Evolutionary conservation across 2,797 vertebrate genomes (phyloP).

Genomic region (Syncerus caffer): DNA sequence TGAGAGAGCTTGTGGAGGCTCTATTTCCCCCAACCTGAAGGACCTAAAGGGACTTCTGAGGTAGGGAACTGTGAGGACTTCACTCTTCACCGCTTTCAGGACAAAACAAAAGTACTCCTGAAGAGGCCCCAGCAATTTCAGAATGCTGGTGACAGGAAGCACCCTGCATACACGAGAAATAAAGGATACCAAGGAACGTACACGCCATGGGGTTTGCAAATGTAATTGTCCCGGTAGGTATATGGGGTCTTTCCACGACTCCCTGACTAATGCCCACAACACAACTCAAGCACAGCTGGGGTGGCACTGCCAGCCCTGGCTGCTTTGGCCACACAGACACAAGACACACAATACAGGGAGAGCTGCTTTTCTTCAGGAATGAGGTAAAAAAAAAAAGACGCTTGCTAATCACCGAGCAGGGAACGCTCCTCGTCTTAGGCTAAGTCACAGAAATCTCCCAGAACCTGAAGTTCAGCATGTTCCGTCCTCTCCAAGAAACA

Average conservation of each 20-base stretch:
- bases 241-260: conserved; percentile 72
- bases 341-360: conserved; percentile 68
- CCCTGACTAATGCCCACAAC: conserved; percentile 78
- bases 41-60: neutral
- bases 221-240: conserved; percentile 72
- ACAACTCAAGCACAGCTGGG: conserved; percentile 80
- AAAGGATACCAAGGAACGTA: conserved; percentile 32
- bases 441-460: conserved; percentile 21
- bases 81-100: neutral
- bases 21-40: conserved; percentile 7
- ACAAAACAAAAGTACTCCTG: neutral
- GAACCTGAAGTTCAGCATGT: conserved; percentile 15
- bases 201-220: conserved; percentile 60
- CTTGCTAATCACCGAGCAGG: conserved; percentile 69
- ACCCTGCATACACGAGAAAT: conserved; percentile 49
- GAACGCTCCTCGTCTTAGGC: conserved; percentile 46
- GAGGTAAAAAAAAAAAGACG: conserved; percentile 70
- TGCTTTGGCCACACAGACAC: conserved; percentile 75
- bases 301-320: conserved; percentile 68
- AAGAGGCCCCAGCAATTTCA: conserved; percentile 44
- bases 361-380: conserved; percentile 69
- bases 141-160: conserved; percentile 61
- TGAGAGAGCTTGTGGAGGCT: conserved; percentile 25
- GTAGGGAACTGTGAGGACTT: neutral
- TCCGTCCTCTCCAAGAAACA: conserved; percentile 42